Conservation (phyloP, 1,140 invertebrate species). For the Heliothis virescens region DNA sequence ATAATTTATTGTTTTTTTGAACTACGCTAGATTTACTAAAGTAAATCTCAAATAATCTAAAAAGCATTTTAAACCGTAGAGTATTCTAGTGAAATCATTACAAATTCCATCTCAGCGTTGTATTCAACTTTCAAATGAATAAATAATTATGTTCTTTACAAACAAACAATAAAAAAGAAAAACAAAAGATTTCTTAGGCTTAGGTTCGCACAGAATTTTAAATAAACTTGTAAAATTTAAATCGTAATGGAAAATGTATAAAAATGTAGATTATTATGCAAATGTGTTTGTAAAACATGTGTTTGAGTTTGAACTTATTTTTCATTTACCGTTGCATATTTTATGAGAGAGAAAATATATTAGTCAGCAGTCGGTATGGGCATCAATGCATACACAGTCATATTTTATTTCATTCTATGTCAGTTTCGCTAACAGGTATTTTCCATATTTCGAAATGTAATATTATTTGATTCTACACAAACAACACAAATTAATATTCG, state of each 20-base stretch:
- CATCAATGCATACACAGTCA: too few relatives aligned
- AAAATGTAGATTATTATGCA: conserved; percentile 6
- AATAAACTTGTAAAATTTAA: conserved; percentile 22
- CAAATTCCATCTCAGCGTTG: conserved; percentile 8
- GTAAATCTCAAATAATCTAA: conserved; percentile 1
- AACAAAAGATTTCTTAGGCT: neutral
- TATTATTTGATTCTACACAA: too few relatives aligned
- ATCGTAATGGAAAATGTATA: conserved; percentile 30
- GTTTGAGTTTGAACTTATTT: neutral
- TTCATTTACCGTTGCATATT: neutral
- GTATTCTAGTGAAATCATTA: neutral
- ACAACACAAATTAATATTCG: too few relatives aligned
- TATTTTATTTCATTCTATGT: too few relatives aligned
- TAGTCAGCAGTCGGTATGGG: too few relatives aligned
- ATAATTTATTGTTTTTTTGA: too few relatives aligned
- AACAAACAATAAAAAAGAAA: conserved; percentile 4
- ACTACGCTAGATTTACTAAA: neutral
- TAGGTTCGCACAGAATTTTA: conserved; percentile 1
- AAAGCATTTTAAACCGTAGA: too few relatives aligned
- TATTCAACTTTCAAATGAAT: conserved; percentile 8
- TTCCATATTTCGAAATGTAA: too few relatives aligned
- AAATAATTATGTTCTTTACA: neutral
- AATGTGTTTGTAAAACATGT: conserved; percentile 13
- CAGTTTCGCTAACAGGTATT: too few relatives aligned
- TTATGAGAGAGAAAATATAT: too few relatives aligned